Evolutionary conservation across 2,888 invertebrate species (phyloP).

Genomic region (Drosophila peninsularis): DNA sequence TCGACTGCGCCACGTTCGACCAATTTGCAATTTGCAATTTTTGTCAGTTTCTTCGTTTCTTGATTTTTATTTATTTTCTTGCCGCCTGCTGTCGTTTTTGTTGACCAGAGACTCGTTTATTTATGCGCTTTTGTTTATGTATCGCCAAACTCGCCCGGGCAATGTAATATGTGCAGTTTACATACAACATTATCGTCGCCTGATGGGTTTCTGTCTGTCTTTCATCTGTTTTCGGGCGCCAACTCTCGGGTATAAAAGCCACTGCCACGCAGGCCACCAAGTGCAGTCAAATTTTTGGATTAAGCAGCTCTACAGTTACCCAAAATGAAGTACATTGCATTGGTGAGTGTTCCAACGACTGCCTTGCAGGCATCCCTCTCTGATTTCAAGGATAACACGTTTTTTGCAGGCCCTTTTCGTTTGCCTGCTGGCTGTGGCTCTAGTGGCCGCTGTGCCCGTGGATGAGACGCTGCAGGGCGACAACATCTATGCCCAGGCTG

Average conservation of each 20-base stretch:
- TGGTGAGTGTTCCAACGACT: slow-evolving; percentile 63
- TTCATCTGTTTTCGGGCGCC: slow-evolving; percentile 29
- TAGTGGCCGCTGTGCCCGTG: slow-evolving; percentile 80
- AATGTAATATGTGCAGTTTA: slow-evolving; percentile 68
- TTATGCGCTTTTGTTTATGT: slow-evolving; percentile 60
- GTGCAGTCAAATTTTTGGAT: slow-evolving; percentile 76
- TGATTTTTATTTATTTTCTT: slow-evolving; percentile 7
- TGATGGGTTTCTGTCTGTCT: slow-evolving; percentile 12
- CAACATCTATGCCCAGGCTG: slow-evolving; percentile 72
- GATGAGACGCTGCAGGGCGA: slow-evolving; percentile 81
- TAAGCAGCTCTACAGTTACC: slow-evolving; percentile 58
- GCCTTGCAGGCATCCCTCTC: too few relatives aligned
- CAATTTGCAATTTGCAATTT: slow-evolving; percentile 45
- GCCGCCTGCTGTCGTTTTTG: slow-evolving; percentile 34
- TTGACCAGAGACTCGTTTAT: slow-evolving; percentile 55
- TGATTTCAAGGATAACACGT: slow-evolving; percentile 1
- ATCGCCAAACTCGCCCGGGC: slow-evolving; percentile 40
- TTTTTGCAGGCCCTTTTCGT: slow-evolving; percentile 78
- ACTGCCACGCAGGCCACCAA: slow-evolving; percentile 30
- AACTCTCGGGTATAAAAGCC: slow-evolving; percentile 73
- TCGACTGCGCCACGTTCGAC: slow-evolving; percentile 26
- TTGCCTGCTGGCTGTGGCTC: slow-evolving; percentile 75
- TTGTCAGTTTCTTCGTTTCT: slow-evolving; percentile 23
- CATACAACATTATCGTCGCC: slow-evolving; percentile 69
- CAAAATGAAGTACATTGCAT: slow-evolving; percentile 75